Evolutionary conservation across 1,140 invertebrate genomes (phyloP).

Genomic region (Odontomachus brunneus): DNA sequence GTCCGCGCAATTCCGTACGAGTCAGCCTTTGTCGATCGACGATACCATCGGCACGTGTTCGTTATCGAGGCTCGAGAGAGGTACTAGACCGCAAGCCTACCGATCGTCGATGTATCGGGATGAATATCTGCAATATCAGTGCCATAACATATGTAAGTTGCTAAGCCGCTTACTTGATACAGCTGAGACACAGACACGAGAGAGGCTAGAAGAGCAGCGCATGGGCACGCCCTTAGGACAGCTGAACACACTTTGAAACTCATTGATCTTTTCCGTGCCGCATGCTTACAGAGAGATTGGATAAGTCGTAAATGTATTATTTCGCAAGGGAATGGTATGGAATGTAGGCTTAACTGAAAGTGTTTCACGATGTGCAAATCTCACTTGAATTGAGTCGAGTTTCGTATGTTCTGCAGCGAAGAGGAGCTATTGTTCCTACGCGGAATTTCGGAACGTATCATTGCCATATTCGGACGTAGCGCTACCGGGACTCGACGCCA

Average conservation of each 20-base stretch:
- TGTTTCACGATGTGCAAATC: background rate
- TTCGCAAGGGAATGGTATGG: too few species aligned
- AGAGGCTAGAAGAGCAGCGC: too few species aligned
- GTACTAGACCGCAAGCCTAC: slow-evolving; percentile 79
- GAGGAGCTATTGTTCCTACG: slow-evolving; percentile 82
- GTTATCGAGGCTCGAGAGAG: slow-evolving; percentile 75
- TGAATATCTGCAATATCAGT: slow-evolving; percentile 84
- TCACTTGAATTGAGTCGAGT: background rate
- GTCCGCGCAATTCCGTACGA: slow-evolving; percentile 80
- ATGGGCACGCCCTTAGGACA: too few species aligned
- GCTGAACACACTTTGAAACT: too few species aligned
- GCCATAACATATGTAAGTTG: slow-evolving; percentile 82
- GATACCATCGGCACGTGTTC: slow-evolving; percentile 76
- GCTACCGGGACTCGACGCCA: slow-evolving; percentile 68
- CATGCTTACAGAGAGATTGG: too few species aligned
- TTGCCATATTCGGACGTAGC: slow-evolving; percentile 81
- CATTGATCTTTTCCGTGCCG: too few species aligned
- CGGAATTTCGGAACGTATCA: slow-evolving; percentile 80
- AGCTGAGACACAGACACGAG: background rate
- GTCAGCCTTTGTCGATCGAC: slow-evolving; percentile 70
- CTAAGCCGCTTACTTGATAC: background rate
- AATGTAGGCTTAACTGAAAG: too few species aligned
- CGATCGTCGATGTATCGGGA: slow-evolving; percentile 81
- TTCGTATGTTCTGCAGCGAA: slow-evolving; percentile 70
- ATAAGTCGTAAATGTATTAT: too few species aligned